Evolutionary conservation across 2,888 invertebrate species (phyloP).

Genomic region (Stegophylla sp.): DNA sequence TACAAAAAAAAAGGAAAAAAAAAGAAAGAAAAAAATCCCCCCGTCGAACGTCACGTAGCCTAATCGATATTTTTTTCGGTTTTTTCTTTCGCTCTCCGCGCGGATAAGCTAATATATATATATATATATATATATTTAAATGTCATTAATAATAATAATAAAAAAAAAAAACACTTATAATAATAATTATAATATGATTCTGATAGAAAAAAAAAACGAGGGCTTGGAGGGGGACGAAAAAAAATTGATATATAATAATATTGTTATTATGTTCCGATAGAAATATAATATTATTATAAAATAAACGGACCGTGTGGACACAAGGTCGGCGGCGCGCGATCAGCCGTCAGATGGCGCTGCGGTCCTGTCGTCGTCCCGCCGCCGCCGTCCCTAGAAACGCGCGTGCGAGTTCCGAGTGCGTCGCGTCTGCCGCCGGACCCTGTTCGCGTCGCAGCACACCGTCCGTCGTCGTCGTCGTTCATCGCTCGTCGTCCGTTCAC

Average conservation of each 20-base stretch:
- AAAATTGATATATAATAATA: too few relatives aligned
- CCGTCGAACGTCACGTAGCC: background rate
- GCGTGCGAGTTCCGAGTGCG: slow-evolving; percentile 51
- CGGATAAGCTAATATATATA: slow-evolving; percentile 12
- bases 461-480: background rate
- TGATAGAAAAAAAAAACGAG: too few relatives aligned
- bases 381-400: slow-evolving; percentile 49
- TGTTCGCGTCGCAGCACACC: background rate
- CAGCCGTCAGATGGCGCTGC: slow-evolving; percentile 42
- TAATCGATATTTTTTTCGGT: slow-evolving; percentile 18
- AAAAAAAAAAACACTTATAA: background rate
- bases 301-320: background rate
- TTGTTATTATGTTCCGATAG: too few relatives aligned
- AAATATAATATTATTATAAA: background rate
- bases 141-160: background rate
- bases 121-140: too few relatives aligned
- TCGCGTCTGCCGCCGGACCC: slow-evolving; percentile 18
- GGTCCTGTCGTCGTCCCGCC: background rate
- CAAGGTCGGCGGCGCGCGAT: background rate
- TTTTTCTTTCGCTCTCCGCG: background rate
- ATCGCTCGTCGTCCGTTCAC: background rate
- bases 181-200: background rate
- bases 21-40: background rate
- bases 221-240: background rate
- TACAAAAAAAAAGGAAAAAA: too few relatives aligned